Conservation (phyloP, 1,140 invertebrate genomes). For the Dinothrombium tinctorium region DNA sequence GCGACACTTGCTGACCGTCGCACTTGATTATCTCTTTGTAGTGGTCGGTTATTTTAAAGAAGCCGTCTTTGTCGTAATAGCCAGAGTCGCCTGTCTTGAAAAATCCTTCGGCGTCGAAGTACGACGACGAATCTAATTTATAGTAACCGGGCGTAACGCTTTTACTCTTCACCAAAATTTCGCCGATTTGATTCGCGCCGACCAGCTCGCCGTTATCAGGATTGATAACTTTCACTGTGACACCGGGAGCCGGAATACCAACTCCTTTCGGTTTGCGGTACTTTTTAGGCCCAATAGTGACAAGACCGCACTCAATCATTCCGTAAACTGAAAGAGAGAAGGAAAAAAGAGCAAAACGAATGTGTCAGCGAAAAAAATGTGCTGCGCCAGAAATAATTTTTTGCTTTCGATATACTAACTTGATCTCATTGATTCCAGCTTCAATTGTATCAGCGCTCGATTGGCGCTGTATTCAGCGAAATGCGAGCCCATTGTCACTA, state of each 20-base stretch:
- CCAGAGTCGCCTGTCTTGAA: constrained; percentile 18
- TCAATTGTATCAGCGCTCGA: too few relatives aligned
- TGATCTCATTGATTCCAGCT: too few relatives aligned
- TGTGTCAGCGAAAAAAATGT: too few relatives aligned
- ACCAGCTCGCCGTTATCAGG: neutral
- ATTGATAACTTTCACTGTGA: neutral
- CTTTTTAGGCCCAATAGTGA: too few relatives aligned
- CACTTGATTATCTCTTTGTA: constrained; percentile 69
- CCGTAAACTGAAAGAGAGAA: too few relatives aligned
- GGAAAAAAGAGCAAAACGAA: too few relatives aligned
- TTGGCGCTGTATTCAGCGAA: too few relatives aligned
- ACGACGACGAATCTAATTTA: too few relatives aligned
- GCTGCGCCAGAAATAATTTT: too few relatives aligned
- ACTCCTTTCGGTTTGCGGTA: neutral
- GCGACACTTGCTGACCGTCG: constrained; percentile 41
- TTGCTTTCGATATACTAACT: too few relatives aligned
- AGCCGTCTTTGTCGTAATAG: constrained; percentile 39
- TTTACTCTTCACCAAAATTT: neutral
- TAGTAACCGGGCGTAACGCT: neutral
- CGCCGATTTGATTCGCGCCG: constrained; percentile 1
- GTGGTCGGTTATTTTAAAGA: constrained; percentile 46
- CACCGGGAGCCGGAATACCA: neutral
- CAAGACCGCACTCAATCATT: too few relatives aligned
- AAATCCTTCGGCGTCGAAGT: neutral
- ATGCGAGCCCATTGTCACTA: too few relatives aligned